Evolutionary conservation across 2,888 invertebrate genomes (phyloP), one percentile per base, ranked within the genome.

Genomic region (Tetrapedia diversipes): DNA sequence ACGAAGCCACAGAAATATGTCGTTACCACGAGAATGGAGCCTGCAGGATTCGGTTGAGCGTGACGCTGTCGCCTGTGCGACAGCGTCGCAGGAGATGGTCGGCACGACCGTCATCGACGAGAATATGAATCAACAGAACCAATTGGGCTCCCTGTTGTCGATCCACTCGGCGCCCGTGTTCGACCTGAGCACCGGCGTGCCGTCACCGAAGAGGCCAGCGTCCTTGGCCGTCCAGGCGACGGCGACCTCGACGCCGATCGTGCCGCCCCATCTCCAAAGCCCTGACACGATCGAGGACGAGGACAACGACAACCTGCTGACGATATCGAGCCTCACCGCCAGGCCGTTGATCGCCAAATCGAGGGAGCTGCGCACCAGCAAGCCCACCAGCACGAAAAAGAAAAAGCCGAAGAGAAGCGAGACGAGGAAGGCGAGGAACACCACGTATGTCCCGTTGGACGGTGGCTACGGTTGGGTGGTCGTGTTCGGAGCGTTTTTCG

Each of bases 401-500:
- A 86, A 75, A 45, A 84, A 82, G 45, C 77, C 73, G 57, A 85
- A 68, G 27, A 81, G 37, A 4, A 75, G 37, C 37, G 86, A 82
- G n/a, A 43, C 61, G 6, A 86, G 75, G 60, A 83, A 80, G 65
- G 79, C 83, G 11, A 81, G 78, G 68, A 85, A 89, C 72, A 81
- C 82, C 2, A 89, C 86, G 8, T 86, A 87, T 39, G 81, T 93
- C 69, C 94, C 95, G 0, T 94, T 95, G 0, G 96, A 96, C 86
- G 96, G 96, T 1, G 96, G 96, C 0, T 96, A 96, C 89, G 96
- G 96, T 29, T 96, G 96, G 96, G 93, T 96, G 86, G 94, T 96
- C 34, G 95, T 96, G 1, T 94, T 95, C 80, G 96, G 96, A 0
- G 96, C 96, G 0, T 96, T 96, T 89, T 94, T 96, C 89, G 96